Base-by-base conservation (phyloP, 2,113 vertebrate genomes). In the human (Homo sapiens) region DNA sequence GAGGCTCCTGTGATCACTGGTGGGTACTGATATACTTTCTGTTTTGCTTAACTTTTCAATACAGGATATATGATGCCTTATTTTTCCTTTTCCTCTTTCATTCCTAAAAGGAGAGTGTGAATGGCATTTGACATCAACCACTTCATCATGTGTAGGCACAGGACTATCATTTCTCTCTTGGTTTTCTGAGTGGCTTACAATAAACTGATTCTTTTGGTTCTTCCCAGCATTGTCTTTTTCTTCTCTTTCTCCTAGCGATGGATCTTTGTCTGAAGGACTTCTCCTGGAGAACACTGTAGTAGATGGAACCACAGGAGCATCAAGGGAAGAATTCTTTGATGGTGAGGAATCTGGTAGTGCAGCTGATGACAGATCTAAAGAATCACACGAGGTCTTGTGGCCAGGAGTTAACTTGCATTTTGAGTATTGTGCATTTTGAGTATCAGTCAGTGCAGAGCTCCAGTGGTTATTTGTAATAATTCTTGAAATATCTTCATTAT, bases 31-130 rank as follows among this genome's bases (percentile, higher is more conserved):
- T 0, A 50, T 85, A 50, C 32, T 85, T 50, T 97, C 97, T 38
- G 38, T 93, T 93, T 96, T 97, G 85, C 78, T 97, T 96, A 97
- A 68, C 10, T 97, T 97, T 98, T 98, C 96, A 32, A 81, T 57
- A 85, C 83, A 97, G 96, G 98, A 94, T 59, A 97, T 68, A 14
- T 11, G 68, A 64, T 8, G 95, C 45, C 90, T 97, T 83, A 94
- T 45, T 97, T 83, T 97, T 64, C 76, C 91, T 5, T 75, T 97
- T 82, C 92, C 98, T 81, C 97, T 98, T 96, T 95, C 97, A 23
- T 94, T 93, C 78, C 92, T 93, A 73, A 89, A 97, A 92, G 97
- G 97, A 97, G 95, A 97, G 75, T 82, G 91, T 94, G 97, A 97
- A 55, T n/a, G 90, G 32, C 66, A 32, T 45, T 94, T 92, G 76